A percentile compares a stretch with the other conserved stretches of the same genome.
Evolutionary conservation across 2,113 vertebrate genomes (phyloP).

Genomic region (Barbus barbus): DNA sequence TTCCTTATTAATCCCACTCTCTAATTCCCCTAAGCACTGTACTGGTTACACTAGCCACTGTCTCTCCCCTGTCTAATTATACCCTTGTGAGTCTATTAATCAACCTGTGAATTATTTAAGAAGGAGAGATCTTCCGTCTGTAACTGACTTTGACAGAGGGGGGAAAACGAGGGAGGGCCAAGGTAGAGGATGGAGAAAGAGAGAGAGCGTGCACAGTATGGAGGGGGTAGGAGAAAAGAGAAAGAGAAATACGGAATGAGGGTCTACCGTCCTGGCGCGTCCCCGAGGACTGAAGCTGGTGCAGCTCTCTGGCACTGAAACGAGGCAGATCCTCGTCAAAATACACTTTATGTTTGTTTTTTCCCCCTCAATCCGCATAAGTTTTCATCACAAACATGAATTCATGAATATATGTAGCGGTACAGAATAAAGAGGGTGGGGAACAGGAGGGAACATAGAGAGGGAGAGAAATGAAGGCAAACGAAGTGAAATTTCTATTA

Average conservation of each 20-base stretch:
- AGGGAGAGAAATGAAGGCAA: constrained; percentile 41
- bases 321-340: constrained; percentile 72
- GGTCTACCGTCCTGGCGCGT: constrained; percentile 66
- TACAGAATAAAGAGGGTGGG: constrained; percentile 57
- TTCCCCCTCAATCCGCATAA: constrained; percentile 74
- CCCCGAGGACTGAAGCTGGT: constrained; percentile 61
- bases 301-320: constrained; percentile 62
- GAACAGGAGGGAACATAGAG: constrained; percentile 17
- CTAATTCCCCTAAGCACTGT: constrained; percentile 95
- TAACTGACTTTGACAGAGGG: constrained; percentile 86
- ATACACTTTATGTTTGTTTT: constrained; percentile 71
- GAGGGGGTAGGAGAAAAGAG: constrained; percentile 56
- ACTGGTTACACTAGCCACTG: constrained; percentile 92
- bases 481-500: constrained; percentile 46
- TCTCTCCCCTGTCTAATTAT: constrained; percentile 99
- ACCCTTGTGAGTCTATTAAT: constrained; percentile 99
- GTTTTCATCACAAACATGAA: constrained; percentile 79
- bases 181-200: constrained; percentile 39
- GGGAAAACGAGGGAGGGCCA: constrained; percentile 29
- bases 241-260: constrained; percentile 62
- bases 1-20: constrained; percentile 82
- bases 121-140: constrained; percentile 87
- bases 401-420: constrained; percentile 80
- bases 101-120: constrained; percentile 99
- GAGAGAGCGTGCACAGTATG: not conserved